phyloP scores from a whole-genome alignment of 2,797 vertebrate species.

The Tragelaphus eurycerus region DNA sequence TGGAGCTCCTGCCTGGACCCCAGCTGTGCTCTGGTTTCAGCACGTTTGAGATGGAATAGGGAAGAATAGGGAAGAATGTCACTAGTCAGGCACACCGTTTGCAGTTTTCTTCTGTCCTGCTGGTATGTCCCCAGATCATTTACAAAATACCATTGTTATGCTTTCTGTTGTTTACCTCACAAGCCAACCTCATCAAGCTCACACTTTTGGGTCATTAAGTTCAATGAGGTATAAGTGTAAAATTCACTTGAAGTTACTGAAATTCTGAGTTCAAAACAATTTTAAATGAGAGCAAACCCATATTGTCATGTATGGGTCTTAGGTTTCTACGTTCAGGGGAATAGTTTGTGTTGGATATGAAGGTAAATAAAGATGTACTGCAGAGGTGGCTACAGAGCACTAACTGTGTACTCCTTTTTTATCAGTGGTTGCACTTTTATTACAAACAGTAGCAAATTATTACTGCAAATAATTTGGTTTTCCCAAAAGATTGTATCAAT shows the following conservation, averaged over 20 bases:
- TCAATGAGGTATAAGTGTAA: background rate
- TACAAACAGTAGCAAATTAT: background rate
- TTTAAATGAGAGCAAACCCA: slow-evolving; percentile 34
- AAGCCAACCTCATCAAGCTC: background rate
- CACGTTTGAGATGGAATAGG: background rate
- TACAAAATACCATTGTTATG: background rate
- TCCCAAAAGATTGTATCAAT: background rate
- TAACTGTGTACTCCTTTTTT: background rate
- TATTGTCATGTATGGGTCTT: background rate
- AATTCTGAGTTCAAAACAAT: background rate
- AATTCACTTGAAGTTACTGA: slow-evolving; percentile 2
- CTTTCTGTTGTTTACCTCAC: background rate
- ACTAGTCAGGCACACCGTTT: background rate
- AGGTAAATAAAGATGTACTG: background rate
- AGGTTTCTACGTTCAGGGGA: background rate
- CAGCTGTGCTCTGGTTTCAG: background rate
- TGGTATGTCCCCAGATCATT: background rate
- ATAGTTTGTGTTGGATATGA: background rate
- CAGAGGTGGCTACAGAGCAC: background rate
- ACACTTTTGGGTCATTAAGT: background rate
- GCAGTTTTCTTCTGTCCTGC: background rate
- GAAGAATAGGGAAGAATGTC: background rate
- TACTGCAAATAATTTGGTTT: background rate
- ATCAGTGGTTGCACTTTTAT: background rate
- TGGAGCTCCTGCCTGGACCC: background rate